Evolutionary conservation across 2,113 vertebrate species (phyloP).

Genomic region (Anas platyrhynchos): DNA sequence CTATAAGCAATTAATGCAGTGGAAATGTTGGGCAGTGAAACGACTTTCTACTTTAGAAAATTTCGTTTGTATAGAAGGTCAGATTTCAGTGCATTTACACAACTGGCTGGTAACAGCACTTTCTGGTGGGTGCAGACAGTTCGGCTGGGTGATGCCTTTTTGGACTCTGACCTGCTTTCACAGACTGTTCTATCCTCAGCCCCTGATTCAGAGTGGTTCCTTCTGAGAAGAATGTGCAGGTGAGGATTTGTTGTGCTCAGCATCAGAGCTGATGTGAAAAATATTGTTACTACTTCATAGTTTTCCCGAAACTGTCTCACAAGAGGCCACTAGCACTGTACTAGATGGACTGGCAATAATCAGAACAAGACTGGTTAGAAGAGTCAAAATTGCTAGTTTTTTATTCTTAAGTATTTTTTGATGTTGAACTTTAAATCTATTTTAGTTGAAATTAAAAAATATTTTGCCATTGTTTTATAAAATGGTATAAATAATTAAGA

Average conservation of each 20-base stretch:
- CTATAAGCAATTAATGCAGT: too few species aligned
- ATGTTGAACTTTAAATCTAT: not conserved
- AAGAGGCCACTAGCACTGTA: fast-evolving
- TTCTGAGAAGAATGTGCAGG: not conserved
- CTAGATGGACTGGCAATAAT: not conserved
- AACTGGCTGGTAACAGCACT: not conserved
- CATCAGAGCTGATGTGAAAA: not conserved
- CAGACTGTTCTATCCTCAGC: not conserved
- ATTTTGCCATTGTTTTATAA: not conserved
- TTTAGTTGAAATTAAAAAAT: not conserved
- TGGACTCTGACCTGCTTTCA: not conserved
- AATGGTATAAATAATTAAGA: not conserved
- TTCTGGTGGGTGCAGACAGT: not conserved
- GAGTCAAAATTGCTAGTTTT: not conserved
- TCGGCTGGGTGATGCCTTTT: too few species aligned
- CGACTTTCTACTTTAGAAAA: not conserved
- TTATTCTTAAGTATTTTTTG: not conserved
- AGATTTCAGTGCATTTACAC: not conserved
- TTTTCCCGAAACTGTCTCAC: not conserved
- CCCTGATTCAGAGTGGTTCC: not conserved
- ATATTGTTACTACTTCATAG: not conserved
- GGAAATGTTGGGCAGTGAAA: not conserved
- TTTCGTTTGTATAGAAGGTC: not conserved
- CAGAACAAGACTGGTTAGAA: not conserved
- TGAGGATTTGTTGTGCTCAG: not conserved